phyloP scores from a whole-genome alignment of 1,140 invertebrate genomes.

The Eupeodes corollae region DNA sequence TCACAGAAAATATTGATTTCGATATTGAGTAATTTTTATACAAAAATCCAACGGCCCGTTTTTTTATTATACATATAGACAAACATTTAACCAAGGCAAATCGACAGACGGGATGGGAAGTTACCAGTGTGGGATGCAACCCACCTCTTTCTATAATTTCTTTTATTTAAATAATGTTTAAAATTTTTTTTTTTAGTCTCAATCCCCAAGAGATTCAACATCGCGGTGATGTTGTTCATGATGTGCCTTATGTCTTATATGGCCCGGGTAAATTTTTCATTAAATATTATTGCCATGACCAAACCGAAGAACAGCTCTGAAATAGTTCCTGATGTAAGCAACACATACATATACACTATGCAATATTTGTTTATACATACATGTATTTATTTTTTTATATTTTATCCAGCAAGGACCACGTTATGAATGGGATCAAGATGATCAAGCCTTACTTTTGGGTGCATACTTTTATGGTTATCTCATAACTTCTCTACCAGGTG shows the following conservation, averaged over 20 bases:
- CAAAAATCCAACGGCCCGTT: too few species aligned
- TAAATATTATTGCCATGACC: slow-evolving; percentile 63
- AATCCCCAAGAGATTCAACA: slow-evolving; percentile 31
- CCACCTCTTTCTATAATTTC: too few species aligned
- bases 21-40: too few species aligned
- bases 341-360: not conserved
- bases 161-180: too few species aligned
- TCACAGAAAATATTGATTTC: too few species aligned
- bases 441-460: slow-evolving; percentile 52
- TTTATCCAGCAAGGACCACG: slow-evolving; percentile 40
- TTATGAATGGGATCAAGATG: slow-evolving; percentile 46
- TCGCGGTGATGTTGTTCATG: slow-evolving; percentile 59
- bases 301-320: slow-evolving; percentile 24
- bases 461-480: slow-evolving; percentile 57
- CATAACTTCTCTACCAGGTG: slow-evolving; percentile 49
- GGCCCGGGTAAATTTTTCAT: slow-evolving; percentile 59
- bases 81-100: too few species aligned
- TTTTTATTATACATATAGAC: too few species aligned
- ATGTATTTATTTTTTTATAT: not conserved
- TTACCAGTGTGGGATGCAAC: too few species aligned
- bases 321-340: slow-evolving; percentile 25
- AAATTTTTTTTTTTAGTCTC: slow-evolving; percentile 14
- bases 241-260: slow-evolving; percentile 62
- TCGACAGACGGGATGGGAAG: too few species aligned
- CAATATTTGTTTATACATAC: not conserved